Evolutionary conservation across 2,797 vertebrate genomes (phyloP), one percentile per base, ranked within the genome.

Genomic region (Chrosomus eos): DNA sequence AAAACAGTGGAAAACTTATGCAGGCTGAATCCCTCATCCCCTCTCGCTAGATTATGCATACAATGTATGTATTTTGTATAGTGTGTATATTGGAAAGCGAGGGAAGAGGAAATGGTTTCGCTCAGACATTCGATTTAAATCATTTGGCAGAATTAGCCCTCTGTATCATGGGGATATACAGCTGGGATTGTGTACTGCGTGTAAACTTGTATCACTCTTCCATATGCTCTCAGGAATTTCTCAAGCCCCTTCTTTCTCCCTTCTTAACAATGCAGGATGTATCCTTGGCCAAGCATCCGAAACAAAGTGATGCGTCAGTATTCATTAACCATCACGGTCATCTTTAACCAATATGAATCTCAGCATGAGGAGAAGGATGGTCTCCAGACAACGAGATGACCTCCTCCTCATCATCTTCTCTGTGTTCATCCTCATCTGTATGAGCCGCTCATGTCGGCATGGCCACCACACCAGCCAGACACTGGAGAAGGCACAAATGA

Each of bases 141-240:
- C 89, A 91, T 90, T 93, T 93, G 91, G 89, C 91, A 88, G 92
- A 90, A 92, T 91, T 88, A 89, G 73, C 87, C 78, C 82, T 9
- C 18, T 84, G 81, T 88, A 92, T 91, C 89, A 89, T 82, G 87
- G 79, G 89, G 90, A 91, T 85, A 85, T 89, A 91, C 91, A 93
- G 92, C 89, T 94, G 92, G 86, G 89, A 91, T 91, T 92, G 90
- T 93, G 89, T 90, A 90, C 88, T 90, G 88, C 89, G 55, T 75
- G 87, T 92, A 92, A 93, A 89, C 67, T 86, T 82, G 86, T 90
- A 92, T 93, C 89, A 88, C 79, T 91, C 90, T 92, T 87, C 90
- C 93, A 93, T 93, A 91, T 94, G 93, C 88, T 90, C 38, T 10
- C 88, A 90, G 91, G 90, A 92, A 92, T 92, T 90, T 77, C 76